Conservation (phyloP, 2,888 invertebrate species). For the Tetranychus piercei region DNA sequence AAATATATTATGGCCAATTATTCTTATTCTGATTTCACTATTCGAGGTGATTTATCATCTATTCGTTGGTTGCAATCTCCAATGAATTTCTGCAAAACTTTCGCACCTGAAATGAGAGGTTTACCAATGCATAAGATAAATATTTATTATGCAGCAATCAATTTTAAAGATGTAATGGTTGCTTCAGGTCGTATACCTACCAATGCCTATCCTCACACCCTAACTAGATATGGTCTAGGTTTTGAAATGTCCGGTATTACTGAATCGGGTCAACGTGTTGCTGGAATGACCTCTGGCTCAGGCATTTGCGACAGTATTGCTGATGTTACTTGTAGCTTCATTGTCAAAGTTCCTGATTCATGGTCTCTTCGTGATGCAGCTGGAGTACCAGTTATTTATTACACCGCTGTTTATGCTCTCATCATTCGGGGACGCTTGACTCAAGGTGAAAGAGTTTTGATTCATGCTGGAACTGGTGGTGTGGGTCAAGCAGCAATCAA, state of each 20-base stretch:
- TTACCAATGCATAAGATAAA: slow-evolving; percentile 22
- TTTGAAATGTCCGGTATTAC: slow-evolving; percentile 30
- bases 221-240: slow-evolving; percentile 42
- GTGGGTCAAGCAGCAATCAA: slow-evolving; percentile 40
- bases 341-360: slow-evolving; percentile 32
- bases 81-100: slow-evolving; percentile 9
- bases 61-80: slow-evolving; percentile 15
- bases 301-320: slow-evolving; percentile 36
- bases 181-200: slow-evolving; percentile 65
- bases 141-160: slow-evolving; percentile 35
- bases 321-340: slow-evolving; percentile 37
- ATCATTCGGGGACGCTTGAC: slow-evolving; percentile 64
- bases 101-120: background rate
- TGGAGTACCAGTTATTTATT: slow-evolving; percentile 81
- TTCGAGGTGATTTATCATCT: slow-evolving; percentile 44
- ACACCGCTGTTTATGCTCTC: slow-evolving; percentile 67
- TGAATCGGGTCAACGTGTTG: slow-evolving; percentile 30
- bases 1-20: background rate
- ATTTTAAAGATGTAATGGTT: slow-evolving; percentile 59
- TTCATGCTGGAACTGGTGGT: slow-evolving; percentile 36
- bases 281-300: slow-evolving; percentile 33
- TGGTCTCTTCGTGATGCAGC: slow-evolving; percentile 59
- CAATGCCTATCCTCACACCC: slow-evolving; percentile 72
- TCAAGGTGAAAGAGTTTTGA: slow-evolving; percentile 34
- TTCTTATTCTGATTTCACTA: slow-evolving; percentile 57